Conservation (phyloP, 2,888 invertebrate species). For the Ormyrus nitidulus region DNA sequence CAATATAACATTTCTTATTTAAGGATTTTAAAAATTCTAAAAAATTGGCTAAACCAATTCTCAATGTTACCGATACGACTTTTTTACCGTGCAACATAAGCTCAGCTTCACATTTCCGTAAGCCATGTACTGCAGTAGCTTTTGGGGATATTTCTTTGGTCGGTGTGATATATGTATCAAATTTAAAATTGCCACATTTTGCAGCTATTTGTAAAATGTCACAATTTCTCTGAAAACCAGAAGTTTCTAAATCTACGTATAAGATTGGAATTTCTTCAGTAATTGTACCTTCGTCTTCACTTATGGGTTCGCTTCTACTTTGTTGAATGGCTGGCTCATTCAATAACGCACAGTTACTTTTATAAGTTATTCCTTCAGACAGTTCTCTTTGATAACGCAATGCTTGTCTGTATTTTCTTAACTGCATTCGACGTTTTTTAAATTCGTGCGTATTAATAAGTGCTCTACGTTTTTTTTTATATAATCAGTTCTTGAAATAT, state of each 20-base stretch:
- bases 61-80: slow-evolving; percentile 38
- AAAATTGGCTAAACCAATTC: slow-evolving; percentile 40
- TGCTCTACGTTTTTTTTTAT: background rate
- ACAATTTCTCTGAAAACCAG: too few relatives aligned
- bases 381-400: background rate
- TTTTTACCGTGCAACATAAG: slow-evolving; percentile 45
- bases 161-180: slow-evolving; percentile 53
- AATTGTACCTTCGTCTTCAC: slow-evolving; percentile 1
- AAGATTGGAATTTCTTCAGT: slow-evolving; percentile 6
- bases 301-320: background rate
- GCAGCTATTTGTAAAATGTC: too few relatives aligned
- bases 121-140: slow-evolving; percentile 52
- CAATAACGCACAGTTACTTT: background rate
- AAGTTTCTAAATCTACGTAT: slow-evolving; percentile 56
- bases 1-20: slow-evolving; percentile 29
- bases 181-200: too few relatives aligned
- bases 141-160: slow-evolving; percentile 41
- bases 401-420: background rate
- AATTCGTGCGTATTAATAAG: background rate
- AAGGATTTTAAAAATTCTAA: background rate
- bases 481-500: too few relatives aligned
- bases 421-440: background rate
- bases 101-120: slow-evolving; percentile 41
- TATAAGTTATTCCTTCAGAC: background rate
- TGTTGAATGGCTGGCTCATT: slow-evolving; percentile 3